A percentile compares a stretch with the other conserved stretches of the same genome.
Conservation (phyloP, 2,888 invertebrate species). For the Lithosia quadra region DNA sequence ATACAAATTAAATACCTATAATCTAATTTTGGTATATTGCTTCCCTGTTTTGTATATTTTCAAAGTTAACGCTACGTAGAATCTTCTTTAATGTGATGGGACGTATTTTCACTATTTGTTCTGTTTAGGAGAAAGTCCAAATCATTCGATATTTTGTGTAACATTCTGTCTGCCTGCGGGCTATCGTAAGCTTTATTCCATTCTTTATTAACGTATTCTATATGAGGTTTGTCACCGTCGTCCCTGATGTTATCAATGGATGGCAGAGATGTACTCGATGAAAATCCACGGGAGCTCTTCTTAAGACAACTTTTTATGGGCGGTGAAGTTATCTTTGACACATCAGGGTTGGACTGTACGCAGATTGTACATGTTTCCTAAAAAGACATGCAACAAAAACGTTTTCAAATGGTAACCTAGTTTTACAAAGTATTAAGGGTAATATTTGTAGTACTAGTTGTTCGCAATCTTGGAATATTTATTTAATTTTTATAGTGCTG, state of each 20-base stretch:
- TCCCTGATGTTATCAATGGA: slow-evolving; percentile 68
- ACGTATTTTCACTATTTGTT: slow-evolving; percentile 70
- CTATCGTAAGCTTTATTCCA: slow-evolving; percentile 76
- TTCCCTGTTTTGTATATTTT: slow-evolving; percentile 59
- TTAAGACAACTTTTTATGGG: slow-evolving; percentile 83
- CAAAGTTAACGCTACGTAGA: slow-evolving; percentile 66
- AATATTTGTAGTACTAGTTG: neutral
- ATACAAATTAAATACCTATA: slow-evolving; percentile 13
- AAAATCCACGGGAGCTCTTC: slow-evolving; percentile 66
- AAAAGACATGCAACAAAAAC: neutral
- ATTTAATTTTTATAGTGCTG: neutral
- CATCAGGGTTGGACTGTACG: slow-evolving; percentile 76
- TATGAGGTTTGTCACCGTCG: slow-evolving; percentile 69
- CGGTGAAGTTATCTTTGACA: slow-evolving; percentile 73
- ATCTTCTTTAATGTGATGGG: slow-evolving; percentile 75
- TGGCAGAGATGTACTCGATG: slow-evolving; percentile 74
- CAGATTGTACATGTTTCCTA: slow-evolving; percentile 76
- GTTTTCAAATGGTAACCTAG: neutral
- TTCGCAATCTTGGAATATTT: neutral
- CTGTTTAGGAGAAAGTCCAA: slow-evolving; percentile 93
- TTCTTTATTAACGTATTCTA: slow-evolving; percentile 74
- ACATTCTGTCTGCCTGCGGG: slow-evolving; percentile 87
- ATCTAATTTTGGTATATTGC: slow-evolving; percentile 60
- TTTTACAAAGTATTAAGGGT: neutral
- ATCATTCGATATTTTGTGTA: slow-evolving; percentile 93